These are phyloP conservation scores for Gallinago jamesoni DNA, from an alignment of 2,113 vertebrate species.

Conservation along the genomic window DNA sequence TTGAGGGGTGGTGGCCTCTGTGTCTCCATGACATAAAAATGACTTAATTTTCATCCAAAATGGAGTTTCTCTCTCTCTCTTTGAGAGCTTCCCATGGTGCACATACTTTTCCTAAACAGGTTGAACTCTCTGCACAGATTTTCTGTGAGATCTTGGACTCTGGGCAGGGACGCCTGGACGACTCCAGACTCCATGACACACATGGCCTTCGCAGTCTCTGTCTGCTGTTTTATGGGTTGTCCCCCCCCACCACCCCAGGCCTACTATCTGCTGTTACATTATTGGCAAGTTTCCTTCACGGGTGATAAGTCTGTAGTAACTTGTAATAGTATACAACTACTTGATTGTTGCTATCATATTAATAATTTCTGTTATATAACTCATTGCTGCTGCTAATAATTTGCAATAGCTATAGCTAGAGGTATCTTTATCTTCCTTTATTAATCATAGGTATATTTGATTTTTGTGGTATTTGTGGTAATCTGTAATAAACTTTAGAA, in stretches of 20 bases:
- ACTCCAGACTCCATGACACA: not conserved
- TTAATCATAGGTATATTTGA: not conserved
- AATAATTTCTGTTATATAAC: not conserved
- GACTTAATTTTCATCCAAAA: not conserved
- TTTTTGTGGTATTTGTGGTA: not conserved
- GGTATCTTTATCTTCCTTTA: not conserved
- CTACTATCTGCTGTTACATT: not conserved
- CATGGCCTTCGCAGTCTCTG: not conserved
- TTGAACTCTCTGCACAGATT: not conserved
- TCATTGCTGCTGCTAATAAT: not conserved
- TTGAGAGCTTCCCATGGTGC: not conserved
- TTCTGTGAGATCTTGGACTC: not conserved
- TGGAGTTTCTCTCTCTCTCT: not conserved
- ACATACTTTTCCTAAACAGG: not conserved
- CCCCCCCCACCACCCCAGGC: not conserved
- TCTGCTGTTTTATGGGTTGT: not conserved
- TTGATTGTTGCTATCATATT: not conserved
- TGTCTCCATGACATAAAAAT: not conserved
- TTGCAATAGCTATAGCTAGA: not conserved
- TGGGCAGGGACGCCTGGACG: not conserved
- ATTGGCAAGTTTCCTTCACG: not conserved
- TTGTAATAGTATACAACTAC: not conserved
- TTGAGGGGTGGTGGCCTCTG: accelerated
- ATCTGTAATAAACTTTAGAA: not conserved
- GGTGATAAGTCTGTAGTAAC: not conserved